phyloP scores from a whole-genome alignment of 2,113 vertebrate species.

The Onychostoma macrolepis region DNA sequence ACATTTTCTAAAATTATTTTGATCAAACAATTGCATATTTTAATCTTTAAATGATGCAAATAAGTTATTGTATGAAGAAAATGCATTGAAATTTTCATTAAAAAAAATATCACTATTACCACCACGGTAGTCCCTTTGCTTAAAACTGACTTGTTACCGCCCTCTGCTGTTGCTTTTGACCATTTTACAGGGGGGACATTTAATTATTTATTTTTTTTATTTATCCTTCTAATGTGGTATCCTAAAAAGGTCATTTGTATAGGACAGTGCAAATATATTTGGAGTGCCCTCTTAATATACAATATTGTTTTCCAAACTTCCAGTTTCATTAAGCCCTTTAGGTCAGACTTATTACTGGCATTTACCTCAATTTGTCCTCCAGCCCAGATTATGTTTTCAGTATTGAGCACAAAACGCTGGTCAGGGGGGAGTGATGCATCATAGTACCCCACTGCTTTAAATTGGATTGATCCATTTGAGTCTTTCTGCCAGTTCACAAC shows the following conservation, averaged over 20 bases:
- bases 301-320: neutral
- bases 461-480: neutral
- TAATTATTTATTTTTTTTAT: no score
- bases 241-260: neutral
- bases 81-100: no score
- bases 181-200: neutral
- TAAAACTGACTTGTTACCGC: neutral
- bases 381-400: conserved; percentile 58
- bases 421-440: neutral
- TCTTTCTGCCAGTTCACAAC: neutral
- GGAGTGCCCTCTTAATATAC: no score
- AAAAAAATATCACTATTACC: neutral
- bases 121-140: neutral
- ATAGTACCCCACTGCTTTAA: conserved; percentile 11
- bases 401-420: conserved; percentile 57
- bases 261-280: neutral
- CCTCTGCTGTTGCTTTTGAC: conserved; percentile 1
- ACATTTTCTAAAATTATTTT: neutral
- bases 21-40: neutral
- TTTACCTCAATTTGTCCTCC: conserved; percentile 1
- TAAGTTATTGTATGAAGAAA: neutral
- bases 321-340: neutral
- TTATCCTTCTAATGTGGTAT: neutral
- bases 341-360: neutral
- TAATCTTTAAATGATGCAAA: neutral